Percentiles rank a stretch among this genome's conserved stretches.
Evolutionary conservation across 92 coral and sea anemone species (phyloP).

Genomic region (Phenganax subtilis): DNA sequence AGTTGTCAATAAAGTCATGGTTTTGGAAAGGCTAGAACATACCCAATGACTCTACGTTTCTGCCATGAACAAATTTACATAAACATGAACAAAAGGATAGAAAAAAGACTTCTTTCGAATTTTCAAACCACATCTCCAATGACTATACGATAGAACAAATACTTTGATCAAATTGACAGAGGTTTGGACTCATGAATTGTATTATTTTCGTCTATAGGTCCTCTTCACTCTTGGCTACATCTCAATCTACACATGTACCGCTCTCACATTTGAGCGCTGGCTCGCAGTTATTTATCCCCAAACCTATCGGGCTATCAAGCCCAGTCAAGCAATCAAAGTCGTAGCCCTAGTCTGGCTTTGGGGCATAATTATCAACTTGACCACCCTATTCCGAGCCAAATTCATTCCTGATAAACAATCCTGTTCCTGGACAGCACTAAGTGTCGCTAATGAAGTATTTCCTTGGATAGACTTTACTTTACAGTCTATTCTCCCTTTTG

Average conservation of each 20-base stretch:
- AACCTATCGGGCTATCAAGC: conserved; percentile 27
- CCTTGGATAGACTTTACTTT: conserved; percentile 47
- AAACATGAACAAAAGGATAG: too few species aligned
- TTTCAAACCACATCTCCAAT: too few species aligned
- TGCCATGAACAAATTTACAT: too few species aligned
- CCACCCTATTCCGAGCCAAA: conserved; percentile 44
- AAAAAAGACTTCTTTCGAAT: too few species aligned
- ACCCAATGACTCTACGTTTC: too few species aligned
- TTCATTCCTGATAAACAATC: background rate
- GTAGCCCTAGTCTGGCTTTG: conserved; percentile 46
- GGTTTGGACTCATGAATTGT: too few species aligned
- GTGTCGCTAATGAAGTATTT: conserved; percentile 9
- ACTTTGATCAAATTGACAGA: too few species aligned
- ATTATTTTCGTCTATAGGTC: background rate
- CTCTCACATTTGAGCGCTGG: conserved; percentile 75
- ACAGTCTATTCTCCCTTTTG: conserved; percentile 64
- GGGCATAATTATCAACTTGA: conserved; percentile 51
- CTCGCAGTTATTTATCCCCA: conserved; percentile 61
- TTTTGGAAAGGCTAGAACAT: too few species aligned
- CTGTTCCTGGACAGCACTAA: conserved; percentile 25
- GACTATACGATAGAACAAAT: too few species aligned
- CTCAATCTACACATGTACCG: conserved; percentile 60
- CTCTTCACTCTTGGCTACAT: conserved; percentile 64
- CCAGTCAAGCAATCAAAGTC: conserved; percentile 40
- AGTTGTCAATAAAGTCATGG: too few species aligned